Base-by-base conservation (phyloP, 2,113 vertebrate species). In the Miniopterus natalensis region DNA sequence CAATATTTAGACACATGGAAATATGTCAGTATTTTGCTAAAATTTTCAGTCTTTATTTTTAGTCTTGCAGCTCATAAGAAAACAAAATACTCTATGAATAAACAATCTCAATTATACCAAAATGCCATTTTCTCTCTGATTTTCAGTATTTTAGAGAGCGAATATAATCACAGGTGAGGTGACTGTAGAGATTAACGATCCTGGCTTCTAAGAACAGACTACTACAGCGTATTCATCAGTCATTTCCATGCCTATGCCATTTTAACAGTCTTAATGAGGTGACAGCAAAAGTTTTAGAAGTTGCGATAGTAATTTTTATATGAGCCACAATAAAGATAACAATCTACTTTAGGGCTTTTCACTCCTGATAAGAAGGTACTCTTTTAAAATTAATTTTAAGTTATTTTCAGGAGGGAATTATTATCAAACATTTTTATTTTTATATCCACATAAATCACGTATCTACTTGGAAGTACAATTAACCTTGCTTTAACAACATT, bases 31-130 rank as follows among this genome's bases (percentile, higher is more conserved):
- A 92, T 95, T 95, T 95, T 84, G 71, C 79, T 91, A 85, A 96
- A 93, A 36, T 75, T 63, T 86, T 87, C 92, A 40, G 25, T 93
- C 71, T 85, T 36, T 36, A 36, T 36, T 36, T 36, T 36, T 36
- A 36, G 92, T 97, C 84, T 97, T 96, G 95, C 74, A 97, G 73
- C 53, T 73, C 51, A 84, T 71, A 95, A 96, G 87, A 95, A 97
- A 96, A 96, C 87, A 96, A 92, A 95, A 85, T 66, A 68, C 36
- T 96, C 55, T 81, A 65, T 89, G 92, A 97, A 97, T 97, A 96
- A 95, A 96, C 84, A 84, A 93, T 96, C 94, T 96, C 95, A 95
- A 90, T 96, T 97, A 93, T 36, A 77, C 31, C 31, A 81, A 95
- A 97, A 95, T 96, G 65, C 18, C 40, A 14, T 83, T 92, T 97